Conservation (phyloP, 2,888 invertebrate genomes). For the Lamellibrachia columna region DNA sequence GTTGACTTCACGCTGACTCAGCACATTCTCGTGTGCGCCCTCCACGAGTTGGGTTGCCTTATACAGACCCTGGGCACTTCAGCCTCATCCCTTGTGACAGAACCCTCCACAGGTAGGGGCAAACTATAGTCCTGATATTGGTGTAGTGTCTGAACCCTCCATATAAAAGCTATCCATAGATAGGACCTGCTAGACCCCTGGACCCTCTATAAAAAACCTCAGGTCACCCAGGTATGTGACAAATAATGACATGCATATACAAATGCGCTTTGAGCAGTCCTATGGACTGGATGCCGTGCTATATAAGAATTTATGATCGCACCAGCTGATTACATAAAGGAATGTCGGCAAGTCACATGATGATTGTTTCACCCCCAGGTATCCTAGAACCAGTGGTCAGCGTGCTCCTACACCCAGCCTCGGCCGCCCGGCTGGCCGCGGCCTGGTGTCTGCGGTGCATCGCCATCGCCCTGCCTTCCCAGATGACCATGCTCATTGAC, state of each 20-base stretch:
- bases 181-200: too few relatives aligned
- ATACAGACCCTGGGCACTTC: slow-evolving; percentile 93
- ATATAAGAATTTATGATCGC: too few relatives aligned
- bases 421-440: slow-evolving; percentile 85
- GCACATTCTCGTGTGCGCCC: slow-evolving; percentile 77
- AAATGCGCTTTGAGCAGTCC: too few relatives aligned
- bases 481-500: slow-evolving; percentile 92
- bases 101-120: slow-evolving; percentile 81
- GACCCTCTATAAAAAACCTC: too few relatives aligned
- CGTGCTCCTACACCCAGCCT: slow-evolving; percentile 92
- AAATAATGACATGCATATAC: too few relatives aligned
- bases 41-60: slow-evolving; percentile 92
- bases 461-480: slow-evolving; percentile 92
- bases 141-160: too few relatives aligned
- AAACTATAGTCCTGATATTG: neutral
- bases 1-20: slow-evolving; percentile 50
- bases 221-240: too few relatives aligned
- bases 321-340: too few relatives aligned
- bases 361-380: slow-evolving; percentile 66
- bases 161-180: too few relatives aligned
- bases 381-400: slow-evolving; percentile 81
- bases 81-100: slow-evolving; percentile 87
- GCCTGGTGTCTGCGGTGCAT: slow-evolving; percentile 94
- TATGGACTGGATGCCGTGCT: too few relatives aligned
- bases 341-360: neutral